Conservation (phyloP, 2,113 vertebrate genomes). For the Procavia capensis region DNA sequence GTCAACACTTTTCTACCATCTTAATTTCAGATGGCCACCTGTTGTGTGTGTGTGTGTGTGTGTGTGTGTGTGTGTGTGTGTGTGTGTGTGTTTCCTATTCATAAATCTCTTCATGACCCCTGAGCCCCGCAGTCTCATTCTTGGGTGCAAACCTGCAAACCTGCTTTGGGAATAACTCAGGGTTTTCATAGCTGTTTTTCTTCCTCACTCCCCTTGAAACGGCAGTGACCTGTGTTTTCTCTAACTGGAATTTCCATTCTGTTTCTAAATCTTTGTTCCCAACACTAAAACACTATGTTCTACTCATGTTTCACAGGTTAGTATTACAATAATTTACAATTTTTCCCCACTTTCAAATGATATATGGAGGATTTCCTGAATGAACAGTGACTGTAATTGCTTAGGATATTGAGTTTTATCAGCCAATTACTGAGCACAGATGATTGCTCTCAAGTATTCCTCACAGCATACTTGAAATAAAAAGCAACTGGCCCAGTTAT, state of each 20-base stretch:
- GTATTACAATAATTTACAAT: slow-evolving; percentile 77
- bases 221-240: neutral
- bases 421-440: slow-evolving; percentile 75
- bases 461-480: slow-evolving; percentile 73
- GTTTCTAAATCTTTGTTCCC: slow-evolving; percentile 56
- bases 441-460: slow-evolving; percentile 73
- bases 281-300: slow-evolving; percentile 43
- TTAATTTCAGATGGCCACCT: neutral
- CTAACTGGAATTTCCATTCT: slow-evolving; percentile 20
- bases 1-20: neutral
- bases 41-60: no score
- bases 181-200: neutral
- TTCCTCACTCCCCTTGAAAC: slow-evolving; percentile 30
- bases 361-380: slow-evolving; percentile 75
- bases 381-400: slow-evolving; percentile 67
- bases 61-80: no score
- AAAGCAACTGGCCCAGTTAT: slow-evolving; percentile 70
- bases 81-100: neutral
- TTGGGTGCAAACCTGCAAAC: neutral
- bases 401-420: slow-evolving; percentile 73
- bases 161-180: neutral
- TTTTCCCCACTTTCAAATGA: slow-evolving; percentile 75
- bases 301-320: slow-evolving; percentile 53
- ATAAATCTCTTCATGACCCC: neutral
- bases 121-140: neutral